Base-by-base conservation (phyloP, 2,797 vertebrate genomes). In the Brachymystax lenok region DNA sequence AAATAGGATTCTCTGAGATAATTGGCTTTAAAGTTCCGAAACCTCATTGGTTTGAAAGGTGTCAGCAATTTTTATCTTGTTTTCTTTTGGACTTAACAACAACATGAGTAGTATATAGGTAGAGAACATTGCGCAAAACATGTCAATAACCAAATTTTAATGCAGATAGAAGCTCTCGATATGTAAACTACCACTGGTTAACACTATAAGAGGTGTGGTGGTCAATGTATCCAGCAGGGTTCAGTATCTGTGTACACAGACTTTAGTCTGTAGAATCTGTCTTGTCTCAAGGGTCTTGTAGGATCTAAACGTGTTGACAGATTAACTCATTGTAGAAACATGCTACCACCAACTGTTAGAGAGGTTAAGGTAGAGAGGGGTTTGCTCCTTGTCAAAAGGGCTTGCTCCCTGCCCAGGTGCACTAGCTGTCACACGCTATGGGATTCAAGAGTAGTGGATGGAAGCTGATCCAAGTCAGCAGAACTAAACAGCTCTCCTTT, bases 171-270 rank as follows among this genome's bases (percentile, higher is more conserved):
- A 13, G 40, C 10, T 46, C 40, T 46, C 40, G 10, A 46, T 46
- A 46, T 13, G 40, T 13, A 46, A 46, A 46, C 10, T 46, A 46
- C 40, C 10, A 19, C n/a, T 59, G 12, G n/a, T 12, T 28, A 21
- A 64, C 24, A 12, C 68, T 28, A 24, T 27, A 56, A 72, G 71
- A 52, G 28, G 51, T 72, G 71, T 72, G 14, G 27, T 77, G 50
- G 67, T 74, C 46, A 68, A 5, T 69, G 10, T 24, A 69, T 80
- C 93, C 93, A 94, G 92, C 81, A 94, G 94, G 89, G 91, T 91
- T 83, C 93, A 93, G 91, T 93, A 83, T 92, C 90, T 64, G 74
- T 79, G 87, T 81, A 71, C 64, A 63, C 21, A 63, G 7, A 63
- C 8, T 63, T 59, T 5, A n/a, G 19, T 46, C 40, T 59, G 56